Evolutionary conservation across 2,113 vertebrate genomes (phyloP).

Genomic region (Plecturocebus donacophilus): DNA sequence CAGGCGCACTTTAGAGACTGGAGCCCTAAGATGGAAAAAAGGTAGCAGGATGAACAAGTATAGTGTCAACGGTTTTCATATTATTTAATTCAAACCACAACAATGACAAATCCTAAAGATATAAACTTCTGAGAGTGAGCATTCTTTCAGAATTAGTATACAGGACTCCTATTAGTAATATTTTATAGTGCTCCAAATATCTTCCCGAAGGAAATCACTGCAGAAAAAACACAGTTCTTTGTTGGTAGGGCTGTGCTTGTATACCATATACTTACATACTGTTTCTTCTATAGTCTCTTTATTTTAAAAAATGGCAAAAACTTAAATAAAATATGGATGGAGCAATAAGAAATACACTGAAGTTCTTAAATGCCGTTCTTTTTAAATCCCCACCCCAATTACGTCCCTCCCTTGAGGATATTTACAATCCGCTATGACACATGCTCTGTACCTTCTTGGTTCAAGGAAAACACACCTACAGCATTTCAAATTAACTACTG

Average conservation of each 20-base stretch:
- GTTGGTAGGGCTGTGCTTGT: background rate
- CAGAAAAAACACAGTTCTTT: background rate
- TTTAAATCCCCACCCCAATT: conserved; percentile 45
- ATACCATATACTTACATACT: background rate
- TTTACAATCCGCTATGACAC: conserved; percentile 67
- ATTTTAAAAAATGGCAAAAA: conserved; percentile 19
- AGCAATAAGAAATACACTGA: background rate
- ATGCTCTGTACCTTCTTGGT: conserved; percentile 71
- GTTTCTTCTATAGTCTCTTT: background rate
- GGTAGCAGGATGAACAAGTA: background rate
- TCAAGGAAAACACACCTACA: conserved; percentile 81
- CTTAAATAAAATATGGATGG: conserved; percentile 20
- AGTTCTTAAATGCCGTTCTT: conserved; percentile 40
- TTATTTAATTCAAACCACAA: background rate
- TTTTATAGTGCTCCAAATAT: background rate
- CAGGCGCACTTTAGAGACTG: background rate
- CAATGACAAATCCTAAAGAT: conserved; percentile 37
- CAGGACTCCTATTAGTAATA: background rate
- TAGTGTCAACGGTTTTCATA: background rate
- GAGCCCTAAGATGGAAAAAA: background rate
- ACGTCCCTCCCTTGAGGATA: conserved; percentile 75
- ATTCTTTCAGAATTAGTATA: conserved; percentile 1
- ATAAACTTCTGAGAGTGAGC: background rate
- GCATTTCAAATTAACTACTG: conserved; percentile 82
- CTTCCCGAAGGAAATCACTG: conserved; percentile 17